Conservation (phyloP, 2,888 invertebrate genomes). For the Hymenopus coronatus region DNA sequence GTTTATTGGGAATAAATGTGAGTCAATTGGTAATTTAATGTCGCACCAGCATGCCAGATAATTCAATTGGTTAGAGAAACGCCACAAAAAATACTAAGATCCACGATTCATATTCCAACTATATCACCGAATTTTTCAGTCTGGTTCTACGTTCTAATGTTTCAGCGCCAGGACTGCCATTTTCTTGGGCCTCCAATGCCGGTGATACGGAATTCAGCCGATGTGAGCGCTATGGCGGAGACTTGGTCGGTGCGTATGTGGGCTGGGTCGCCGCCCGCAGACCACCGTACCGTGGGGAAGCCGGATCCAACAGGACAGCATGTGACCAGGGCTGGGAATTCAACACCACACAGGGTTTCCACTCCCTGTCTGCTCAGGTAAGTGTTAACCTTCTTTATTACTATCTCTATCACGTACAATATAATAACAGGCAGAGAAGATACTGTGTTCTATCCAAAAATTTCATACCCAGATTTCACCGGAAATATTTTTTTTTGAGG, state of each 20-base stretch:
- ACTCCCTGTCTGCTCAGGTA: slow-evolving; percentile 4
- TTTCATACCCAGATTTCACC: too few relatives aligned
- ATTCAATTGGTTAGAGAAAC: too few relatives aligned
- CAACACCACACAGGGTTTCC: background rate
- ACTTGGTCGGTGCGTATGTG: slow-evolving; percentile 12
- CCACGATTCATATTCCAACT: too few relatives aligned
- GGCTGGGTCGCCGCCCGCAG: slow-evolving; percentile 4
- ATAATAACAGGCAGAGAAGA: too few relatives aligned
- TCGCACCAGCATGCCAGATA: too few relatives aligned
- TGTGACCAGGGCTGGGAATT: slow-evolving; percentile 20
- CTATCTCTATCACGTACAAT: too few relatives aligned
- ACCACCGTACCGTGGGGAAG: background rate
- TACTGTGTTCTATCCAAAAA: too few relatives aligned
- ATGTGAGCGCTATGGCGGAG: slow-evolving; percentile 14
- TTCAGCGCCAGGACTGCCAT: background rate
- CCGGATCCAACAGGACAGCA: background rate
- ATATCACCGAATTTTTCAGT: background rate
- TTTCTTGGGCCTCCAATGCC: background rate
- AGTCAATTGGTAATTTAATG: too few relatives aligned
- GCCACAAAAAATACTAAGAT: too few relatives aligned
- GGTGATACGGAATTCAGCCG: background rate
- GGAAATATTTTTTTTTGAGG: too few relatives aligned
- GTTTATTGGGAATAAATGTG: too few relatives aligned
- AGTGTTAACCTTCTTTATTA: background rate
- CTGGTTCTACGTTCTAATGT: background rate